Base-by-base conservation (phyloP, 2,888 invertebrate species). In the Campaea margaritaria region DNA sequence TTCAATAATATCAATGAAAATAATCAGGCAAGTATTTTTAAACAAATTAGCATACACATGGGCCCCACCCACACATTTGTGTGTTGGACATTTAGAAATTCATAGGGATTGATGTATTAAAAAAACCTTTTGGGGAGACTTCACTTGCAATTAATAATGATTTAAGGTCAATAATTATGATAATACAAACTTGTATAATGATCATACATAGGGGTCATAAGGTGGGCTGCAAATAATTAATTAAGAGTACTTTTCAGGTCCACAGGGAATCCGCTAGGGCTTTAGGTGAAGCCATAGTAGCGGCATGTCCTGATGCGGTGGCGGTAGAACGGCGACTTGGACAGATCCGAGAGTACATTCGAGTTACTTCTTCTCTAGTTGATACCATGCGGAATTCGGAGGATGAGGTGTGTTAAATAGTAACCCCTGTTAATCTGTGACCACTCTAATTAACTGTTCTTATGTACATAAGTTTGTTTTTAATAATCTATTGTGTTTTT, bases 341-440 rank as follows among this genome's bases (percentile, higher is more conserved):
- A 60, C 95, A 96, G 84, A 96, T 96, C 65, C 87, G 95, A 48
- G 96, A 96, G 76, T 96, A 96, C 78, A 95, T 96, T 63, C 93
- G 94, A 74, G 94, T 95, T 38, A 96, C 95, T 5, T 94, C 95
- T 27, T 94, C 94, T 0, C 92, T 96, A 65, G 95, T 96, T 81
- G 94, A 95, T 56, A 95, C 94, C 39, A 94, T 96, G 89, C 93
- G 94, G 71, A 94, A 94, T 72, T 94, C 94, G 11, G 95, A 94
- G 74, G 95, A 95, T 83, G 95, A 95, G 90, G 95, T 95, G 86
- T 60, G 78, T 21, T 15, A 34, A 14, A 12, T 34, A 21, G 21
- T 10, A 21, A 21, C 21, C 10, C 5, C 14, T 39, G 39, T 39
- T 36, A 1, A n/a, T 36, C n/a, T 36, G 31, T 36, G 36, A 12